Percentiles rank a stretch among this genome's conserved stretches.
phyloP scores from a whole-genome alignment of 2,888 invertebrate species.

The Crioceris asparagi region DNA sequence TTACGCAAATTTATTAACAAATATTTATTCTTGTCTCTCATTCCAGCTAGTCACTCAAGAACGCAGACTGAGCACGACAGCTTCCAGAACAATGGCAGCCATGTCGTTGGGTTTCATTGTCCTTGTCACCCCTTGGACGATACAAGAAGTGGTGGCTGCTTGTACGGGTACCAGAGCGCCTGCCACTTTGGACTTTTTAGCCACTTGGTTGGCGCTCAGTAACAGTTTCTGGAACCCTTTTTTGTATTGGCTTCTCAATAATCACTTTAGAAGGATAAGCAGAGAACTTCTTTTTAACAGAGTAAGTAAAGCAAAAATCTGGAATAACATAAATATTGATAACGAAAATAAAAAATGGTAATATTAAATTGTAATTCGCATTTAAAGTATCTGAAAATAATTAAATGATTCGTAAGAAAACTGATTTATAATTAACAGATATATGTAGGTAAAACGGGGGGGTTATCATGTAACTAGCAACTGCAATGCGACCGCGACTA shows the following conservation, averaged over 20 bases:
- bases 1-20: too few relatives aligned
- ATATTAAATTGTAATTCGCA: too few relatives aligned
- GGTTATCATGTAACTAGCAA: too few relatives aligned
- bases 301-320: too few relatives aligned
- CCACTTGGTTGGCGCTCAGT: conserved; percentile 78
- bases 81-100: conserved; percentile 82
- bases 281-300: conserved; percentile 64
- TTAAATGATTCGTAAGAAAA: too few relatives aligned
- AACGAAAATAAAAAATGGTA: too few relatives aligned
- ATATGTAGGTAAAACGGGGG: too few relatives aligned
- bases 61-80: conserved; percentile 65
- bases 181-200: conserved; percentile 69
- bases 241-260: conserved; percentile 78
- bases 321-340: conserved; percentile 2
- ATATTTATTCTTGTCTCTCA: too few relatives aligned
- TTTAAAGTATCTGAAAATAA: too few relatives aligned
- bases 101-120: conserved; percentile 87
- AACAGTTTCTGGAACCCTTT: conserved; percentile 89
- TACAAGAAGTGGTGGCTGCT: conserved; percentile 82
- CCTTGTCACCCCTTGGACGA: conserved; percentile 83
- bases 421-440: too few relatives aligned
- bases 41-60: conserved; percentile 49
- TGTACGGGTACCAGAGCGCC: conserved; percentile 80
- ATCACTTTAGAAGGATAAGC: conserved; percentile 73
- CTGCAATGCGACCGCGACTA: too few relatives aligned